Conservation (phyloP, 1,140 invertebrate genomes). For the Pollicipes pollicipes region DNA sequence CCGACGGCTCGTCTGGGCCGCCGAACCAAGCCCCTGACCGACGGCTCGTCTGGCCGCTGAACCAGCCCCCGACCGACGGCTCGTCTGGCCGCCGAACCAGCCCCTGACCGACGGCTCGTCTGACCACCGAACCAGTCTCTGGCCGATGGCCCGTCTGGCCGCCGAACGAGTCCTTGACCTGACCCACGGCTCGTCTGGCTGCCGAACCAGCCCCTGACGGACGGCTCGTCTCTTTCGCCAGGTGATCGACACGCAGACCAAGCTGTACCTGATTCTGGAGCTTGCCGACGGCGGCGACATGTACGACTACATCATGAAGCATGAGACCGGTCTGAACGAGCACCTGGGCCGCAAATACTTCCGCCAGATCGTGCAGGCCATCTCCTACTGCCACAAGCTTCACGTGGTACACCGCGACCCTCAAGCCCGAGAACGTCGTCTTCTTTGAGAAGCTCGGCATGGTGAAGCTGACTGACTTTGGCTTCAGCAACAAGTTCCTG, state of each 20-base stretch:
- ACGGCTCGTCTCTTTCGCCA: background rate
- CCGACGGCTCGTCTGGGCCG: too few relatives aligned
- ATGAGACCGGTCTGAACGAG: conserved; percentile 40
- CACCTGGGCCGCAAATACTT: conserved; percentile 64
- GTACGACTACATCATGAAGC: conserved; percentile 95
- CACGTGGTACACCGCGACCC: conserved; percentile 84
- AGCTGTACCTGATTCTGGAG: conserved; percentile 89
- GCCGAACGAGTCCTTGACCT: too few relatives aligned
- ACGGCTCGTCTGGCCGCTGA: too few relatives aligned
- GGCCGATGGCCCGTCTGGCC: too few relatives aligned
- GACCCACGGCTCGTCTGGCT: too few relatives aligned
- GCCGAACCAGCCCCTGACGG: too few relatives aligned
- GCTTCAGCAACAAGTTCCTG: conserved; percentile 89
- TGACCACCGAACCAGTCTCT: too few relatives aligned
- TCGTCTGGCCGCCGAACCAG: too few relatives aligned
- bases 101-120: too few relatives aligned
- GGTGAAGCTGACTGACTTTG: conserved; percentile 98
- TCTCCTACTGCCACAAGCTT: conserved; percentile 92
- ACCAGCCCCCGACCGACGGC: too few relatives aligned
- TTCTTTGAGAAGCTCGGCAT: conserved; percentile 94
- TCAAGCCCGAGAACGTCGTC: conserved; percentile 98
- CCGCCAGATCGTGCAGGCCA: conserved; percentile 82
- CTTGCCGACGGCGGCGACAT: conserved; percentile 96
- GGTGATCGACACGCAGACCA: conserved; percentile 94
- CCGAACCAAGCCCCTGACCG: too few relatives aligned